A percentile compares a stretch with the other conserved stretches of the same genome.
Conservation (phyloP, 1,140 invertebrate genomes). For the Ylistrum balloti region DNA sequence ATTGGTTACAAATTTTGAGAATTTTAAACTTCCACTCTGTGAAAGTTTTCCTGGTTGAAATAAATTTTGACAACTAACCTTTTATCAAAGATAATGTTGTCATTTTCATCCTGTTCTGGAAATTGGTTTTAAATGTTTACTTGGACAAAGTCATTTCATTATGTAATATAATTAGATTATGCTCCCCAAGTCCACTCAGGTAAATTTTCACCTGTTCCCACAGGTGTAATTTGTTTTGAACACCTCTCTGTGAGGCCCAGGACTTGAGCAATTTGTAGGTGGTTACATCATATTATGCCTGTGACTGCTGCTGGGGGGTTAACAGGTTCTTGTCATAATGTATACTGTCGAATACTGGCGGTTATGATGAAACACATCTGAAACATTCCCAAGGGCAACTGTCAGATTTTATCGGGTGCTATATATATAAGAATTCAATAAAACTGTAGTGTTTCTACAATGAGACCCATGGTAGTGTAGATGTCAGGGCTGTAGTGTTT, state of each 20-base stretch:
- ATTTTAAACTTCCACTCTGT: too few species aligned
- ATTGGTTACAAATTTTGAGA: too few species aligned
- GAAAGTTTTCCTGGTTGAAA: too few species aligned
- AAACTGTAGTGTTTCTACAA: neutral
- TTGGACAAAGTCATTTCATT: too few species aligned
- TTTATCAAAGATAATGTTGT: too few species aligned
- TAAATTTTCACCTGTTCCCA: slow-evolving; percentile 55
- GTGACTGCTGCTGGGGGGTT: slow-evolving; percentile 24
- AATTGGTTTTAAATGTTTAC: too few species aligned
- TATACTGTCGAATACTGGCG: neutral
- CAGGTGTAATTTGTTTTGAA: neutral
- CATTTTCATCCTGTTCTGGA: too few species aligned
- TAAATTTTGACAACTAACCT: too few species aligned
- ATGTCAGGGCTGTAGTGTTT: neutral
- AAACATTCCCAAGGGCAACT: neutral
- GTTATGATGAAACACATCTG: neutral
- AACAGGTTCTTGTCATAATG: neutral
- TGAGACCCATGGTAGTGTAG: neutral
- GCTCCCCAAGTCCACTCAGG: slow-evolving; percentile 75
- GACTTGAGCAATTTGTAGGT: neutral
- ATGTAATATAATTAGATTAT: too few species aligned
- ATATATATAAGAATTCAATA: neutral
- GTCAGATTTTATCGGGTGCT: neutral
- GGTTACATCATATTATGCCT: neutral
- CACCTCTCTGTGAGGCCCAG: neutral